Percentiles rank a stretch among this genome's conserved stretches.
phyloP scores from a whole-genome alignment of 2,797 vertebrate species.

The Neomorphus geoffroyi region DNA sequence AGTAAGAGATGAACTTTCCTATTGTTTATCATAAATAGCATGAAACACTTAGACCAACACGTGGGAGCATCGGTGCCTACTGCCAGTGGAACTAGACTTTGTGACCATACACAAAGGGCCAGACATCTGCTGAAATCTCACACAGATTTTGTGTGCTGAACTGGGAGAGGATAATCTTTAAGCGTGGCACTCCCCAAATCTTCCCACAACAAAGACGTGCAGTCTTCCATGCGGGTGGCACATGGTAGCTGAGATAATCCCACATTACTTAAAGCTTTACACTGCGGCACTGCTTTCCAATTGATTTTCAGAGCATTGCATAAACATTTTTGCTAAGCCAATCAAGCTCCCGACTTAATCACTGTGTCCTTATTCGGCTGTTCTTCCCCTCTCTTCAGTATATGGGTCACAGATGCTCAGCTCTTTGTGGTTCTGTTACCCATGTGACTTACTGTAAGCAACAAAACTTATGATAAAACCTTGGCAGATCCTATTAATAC shows the following conservation, averaged over 20 bases:
- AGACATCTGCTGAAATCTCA: not conserved
- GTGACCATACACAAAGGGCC: too few relatives aligned
- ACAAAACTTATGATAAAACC: not conserved
- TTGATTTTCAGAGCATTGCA: not conserved
- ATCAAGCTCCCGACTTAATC: not conserved
- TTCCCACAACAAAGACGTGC: not conserved
- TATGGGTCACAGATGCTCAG: constrained; percentile 52
- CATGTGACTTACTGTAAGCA: constrained; percentile 2
- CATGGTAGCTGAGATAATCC: not conserved
- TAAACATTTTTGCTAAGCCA: not conserved
- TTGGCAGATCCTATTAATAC: constrained; percentile 56
- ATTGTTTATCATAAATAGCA: not conserved
- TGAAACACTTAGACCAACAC: rapidly evolving
- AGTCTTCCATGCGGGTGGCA: not conserved
- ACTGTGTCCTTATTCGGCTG: not conserved
- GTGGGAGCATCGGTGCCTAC: rapidly evolving
- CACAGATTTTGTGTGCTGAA: not conserved
- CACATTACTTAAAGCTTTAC: not conserved
- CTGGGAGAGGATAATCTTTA: rapidly evolving
- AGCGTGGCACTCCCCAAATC: rapidly evolving
- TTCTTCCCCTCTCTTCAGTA: not conserved
- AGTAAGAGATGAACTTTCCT: not conserved
- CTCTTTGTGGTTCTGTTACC: not conserved
- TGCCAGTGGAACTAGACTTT: not conserved
- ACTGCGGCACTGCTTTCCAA: not conserved